phyloP scores from a whole-genome alignment of 2,888 invertebrate species.

The Scelioninae gen. 1 region DNA sequence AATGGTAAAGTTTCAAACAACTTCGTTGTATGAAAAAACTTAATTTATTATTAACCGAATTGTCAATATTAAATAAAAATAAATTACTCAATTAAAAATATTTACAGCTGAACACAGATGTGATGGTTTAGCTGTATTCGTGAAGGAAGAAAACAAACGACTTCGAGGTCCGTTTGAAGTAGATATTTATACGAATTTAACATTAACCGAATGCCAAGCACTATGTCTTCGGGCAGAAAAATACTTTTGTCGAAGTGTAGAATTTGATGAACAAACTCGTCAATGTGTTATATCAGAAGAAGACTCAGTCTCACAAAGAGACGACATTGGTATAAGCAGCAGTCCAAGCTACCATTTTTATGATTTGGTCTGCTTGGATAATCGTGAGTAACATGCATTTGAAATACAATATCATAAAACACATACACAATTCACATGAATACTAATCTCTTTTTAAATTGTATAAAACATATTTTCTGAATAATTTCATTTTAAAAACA shows the following conservation, averaged over 20 bases:
- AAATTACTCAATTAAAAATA: slow-evolving; percentile 66
- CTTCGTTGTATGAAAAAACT: too few relatives aligned
- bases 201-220: slow-evolving; percentile 94
- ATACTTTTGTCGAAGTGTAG: slow-evolving; percentile 95
- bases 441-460: neutral
- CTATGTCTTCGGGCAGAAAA: slow-evolving; percentile 94
- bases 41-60: too few relatives aligned
- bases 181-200: slow-evolving; percentile 93
- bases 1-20: slow-evolving; percentile 88
- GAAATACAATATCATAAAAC: slow-evolving; percentile 21
- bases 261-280: slow-evolving; percentile 94
- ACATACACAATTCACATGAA: slow-evolving; percentile 21
- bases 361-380: slow-evolving; percentile 94
- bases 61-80: too few relatives aligned
- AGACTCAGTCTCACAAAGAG: slow-evolving; percentile 94
- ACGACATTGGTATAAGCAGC: slow-evolving; percentile 93
- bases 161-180: slow-evolving; percentile 95
- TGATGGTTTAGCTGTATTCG: slow-evolving; percentile 93
- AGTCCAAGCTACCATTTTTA: slow-evolving; percentile 94
- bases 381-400: slow-evolving; percentile 91
- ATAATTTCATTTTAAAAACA: slow-evolving; percentile 4
- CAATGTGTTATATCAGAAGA: slow-evolving; percentile 96
- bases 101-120: slow-evolving; percentile 92
- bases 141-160: slow-evolving; percentile 95
- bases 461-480: slow-evolving; percentile 7